These are phyloP conservation scores for Melieria omissa DNA, from an alignment of 2,888 invertebrate genomes.

Conservation along the genomic window DNA sequence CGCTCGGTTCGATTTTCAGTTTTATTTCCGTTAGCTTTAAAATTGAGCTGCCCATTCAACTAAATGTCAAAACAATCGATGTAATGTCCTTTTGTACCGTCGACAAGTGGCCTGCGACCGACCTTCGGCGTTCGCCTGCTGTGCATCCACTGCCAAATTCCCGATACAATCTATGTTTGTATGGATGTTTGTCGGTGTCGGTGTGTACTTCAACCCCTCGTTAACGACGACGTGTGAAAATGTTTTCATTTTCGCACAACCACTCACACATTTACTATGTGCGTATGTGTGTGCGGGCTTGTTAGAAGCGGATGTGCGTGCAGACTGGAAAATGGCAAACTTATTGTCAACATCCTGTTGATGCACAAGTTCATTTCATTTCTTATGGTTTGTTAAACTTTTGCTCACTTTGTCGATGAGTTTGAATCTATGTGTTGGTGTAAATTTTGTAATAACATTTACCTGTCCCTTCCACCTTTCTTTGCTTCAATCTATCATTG, in stretches of 20 bases:
- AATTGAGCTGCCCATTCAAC: slow-evolving; percentile 15
- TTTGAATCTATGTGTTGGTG: background rate
- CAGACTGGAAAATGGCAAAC: background rate
- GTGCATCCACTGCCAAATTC: too few relatives aligned
- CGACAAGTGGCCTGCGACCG: slow-evolving; percentile 19
- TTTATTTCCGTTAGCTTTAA: slow-evolving; percentile 19
- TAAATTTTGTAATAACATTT: background rate
- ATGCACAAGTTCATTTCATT: slow-evolving; percentile 30
- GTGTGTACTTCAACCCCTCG: background rate
- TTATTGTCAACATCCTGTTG: slow-evolving; percentile 33
- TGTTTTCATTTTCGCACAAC: background rate
- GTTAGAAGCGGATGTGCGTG: background rate
- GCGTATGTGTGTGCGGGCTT: background rate
- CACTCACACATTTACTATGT: background rate
- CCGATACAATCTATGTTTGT: background rate
- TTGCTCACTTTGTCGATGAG: slow-evolving; percentile 6
- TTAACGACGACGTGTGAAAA: background rate
- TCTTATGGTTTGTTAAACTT: slow-evolving; percentile 34
- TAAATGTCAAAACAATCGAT: slow-evolving; percentile 21
- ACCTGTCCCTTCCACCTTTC: background rate
- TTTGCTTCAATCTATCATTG: too few relatives aligned
- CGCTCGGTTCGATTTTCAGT: background rate
- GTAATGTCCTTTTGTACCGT: background rate
- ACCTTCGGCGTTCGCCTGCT: slow-evolving; percentile 4
- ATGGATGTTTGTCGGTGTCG: background rate